Percentiles rank a stretch among this genome's conserved stretches.
Evolutionary conservation across 2,113 vertebrate species (phyloP).

Genomic region (Malaclemys terrapin): DNA sequence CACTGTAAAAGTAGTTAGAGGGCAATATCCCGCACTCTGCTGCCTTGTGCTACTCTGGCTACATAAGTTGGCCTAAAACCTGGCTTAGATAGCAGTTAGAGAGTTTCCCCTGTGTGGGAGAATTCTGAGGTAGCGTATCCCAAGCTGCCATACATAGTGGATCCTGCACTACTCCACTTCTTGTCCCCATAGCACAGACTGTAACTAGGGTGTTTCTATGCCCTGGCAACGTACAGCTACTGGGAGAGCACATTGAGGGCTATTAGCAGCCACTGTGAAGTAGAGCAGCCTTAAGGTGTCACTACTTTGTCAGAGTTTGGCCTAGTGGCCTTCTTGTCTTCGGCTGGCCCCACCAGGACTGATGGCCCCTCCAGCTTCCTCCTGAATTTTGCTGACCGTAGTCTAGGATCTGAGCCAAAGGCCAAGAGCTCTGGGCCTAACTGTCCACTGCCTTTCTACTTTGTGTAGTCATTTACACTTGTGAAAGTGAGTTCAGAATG

Average conservation of each 20-base stretch:
- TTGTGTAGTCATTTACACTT: neutral
- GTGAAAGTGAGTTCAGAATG: neutral
- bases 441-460: neutral
- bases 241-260: neutral
- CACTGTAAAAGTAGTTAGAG: neutral
- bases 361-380: neutral
- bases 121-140: neutral
- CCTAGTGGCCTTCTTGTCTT: neutral
- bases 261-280: neutral
- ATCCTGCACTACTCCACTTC: neutral
- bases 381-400: neutral
- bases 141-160: neutral
- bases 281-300: neutral
- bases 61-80: neutral
- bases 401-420: neutral
- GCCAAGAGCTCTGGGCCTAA: rapidly evolving
- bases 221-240: neutral
- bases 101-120: neutral
- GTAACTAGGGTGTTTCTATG: neutral
- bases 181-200: neutral
- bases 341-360: neutral
- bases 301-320: neutral
- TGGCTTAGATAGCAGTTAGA: neutral
- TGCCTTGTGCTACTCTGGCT: neutral
- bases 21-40: constrained; percentile 11